Conservation (phyloP, 2,113 vertebrate species). For the Scolopax mira region DNA sequence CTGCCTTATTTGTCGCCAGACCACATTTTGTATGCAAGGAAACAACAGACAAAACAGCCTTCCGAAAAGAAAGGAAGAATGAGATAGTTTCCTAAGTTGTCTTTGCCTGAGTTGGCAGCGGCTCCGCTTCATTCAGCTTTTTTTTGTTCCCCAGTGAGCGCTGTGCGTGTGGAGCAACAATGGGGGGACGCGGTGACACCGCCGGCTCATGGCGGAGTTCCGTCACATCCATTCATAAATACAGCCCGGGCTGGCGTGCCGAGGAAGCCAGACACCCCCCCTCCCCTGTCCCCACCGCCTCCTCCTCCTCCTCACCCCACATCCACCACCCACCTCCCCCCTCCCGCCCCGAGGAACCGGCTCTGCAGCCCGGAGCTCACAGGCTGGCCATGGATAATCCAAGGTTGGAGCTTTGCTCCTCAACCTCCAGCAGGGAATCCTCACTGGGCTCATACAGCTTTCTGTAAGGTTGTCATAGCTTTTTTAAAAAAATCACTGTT, state of each 20-base stretch:
- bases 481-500: background rate
- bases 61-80: conserved; percentile 76
- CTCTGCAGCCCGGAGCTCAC: conserved; percentile 17
- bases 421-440: background rate
- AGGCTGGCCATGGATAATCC: background rate
- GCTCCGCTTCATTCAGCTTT: conserved; percentile 77
- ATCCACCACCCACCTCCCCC: too few relatives aligned
- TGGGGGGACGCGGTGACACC: conserved; percentile 71
- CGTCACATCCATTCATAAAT: conserved; percentile 69
- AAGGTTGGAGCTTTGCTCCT: conserved; percentile 29
- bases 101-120: conserved; percentile 80
- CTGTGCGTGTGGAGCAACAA: conserved; percentile 79
- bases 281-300: too few relatives aligned
- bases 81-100: conserved; percentile 82
- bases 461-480: fast-evolving
- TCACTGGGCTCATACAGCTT: background rate
- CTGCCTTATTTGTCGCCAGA: conserved; percentile 62
- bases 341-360: background rate
- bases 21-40: conserved; percentile 80
- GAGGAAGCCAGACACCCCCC: conserved; percentile 63
- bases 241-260: background rate
- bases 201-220: conserved; percentile 70
- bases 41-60: conserved; percentile 71
- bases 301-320: too few relatives aligned
- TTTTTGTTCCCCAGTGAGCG: conserved; percentile 76